Base-by-base conservation (phyloP, 1,140 invertebrate species). In the Eriocheir sinensis region DNA sequence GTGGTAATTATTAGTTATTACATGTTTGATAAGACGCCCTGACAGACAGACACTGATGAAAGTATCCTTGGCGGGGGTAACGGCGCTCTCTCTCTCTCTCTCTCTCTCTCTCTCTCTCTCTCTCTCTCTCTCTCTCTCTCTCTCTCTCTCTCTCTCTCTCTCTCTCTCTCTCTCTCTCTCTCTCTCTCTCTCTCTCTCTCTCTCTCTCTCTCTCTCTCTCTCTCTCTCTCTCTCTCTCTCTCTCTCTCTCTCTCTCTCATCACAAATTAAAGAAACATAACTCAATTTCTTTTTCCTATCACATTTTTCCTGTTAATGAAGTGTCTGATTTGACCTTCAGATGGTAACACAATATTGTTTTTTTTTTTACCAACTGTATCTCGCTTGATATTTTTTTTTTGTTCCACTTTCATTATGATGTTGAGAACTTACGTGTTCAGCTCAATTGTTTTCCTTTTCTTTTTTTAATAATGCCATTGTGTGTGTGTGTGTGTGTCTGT, bases 1-100 rank as follows among this genome's bases (percentile, higher is more conserved):
- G 34, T 40, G 83, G 83, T 86, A 86, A 86, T 86, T 86, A 86
- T 40, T 86, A 86, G 83, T 86, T 86, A 86, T 86, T 86, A 86
- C 83, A 86, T 86, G 83, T 86, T 86, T 86, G 83, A 86, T 86
- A 86, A 86, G 83, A 41, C 83, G 83, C 34, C 34, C 2, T 86
- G 83, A 86, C 83, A 86, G 83, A 86, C 83, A 86, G 36, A 38
- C 83, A 38, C 36, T 86, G 83, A 86, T 86, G 83, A 86, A 86
- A 86, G 40, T 86, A 86, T 86, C 83, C 60, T n/a, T 72, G 60
- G 3, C 21, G n/a, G 60, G 60, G 60, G 60, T 72, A 72, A 72
- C 60, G 60, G 60, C 60, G 27, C 60, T 15, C 15, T 15, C 15
- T 15, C 15, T 15, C 15, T 15, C 15, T 15, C 15, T 15, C 15